Percentiles rank a stretch among this genome's conserved stretches.
These are phyloP conservation scores for Brachionichthys hirsutus DNA, from an alignment of 2,113 vertebrate species.

Conservation along the genomic window DNA sequence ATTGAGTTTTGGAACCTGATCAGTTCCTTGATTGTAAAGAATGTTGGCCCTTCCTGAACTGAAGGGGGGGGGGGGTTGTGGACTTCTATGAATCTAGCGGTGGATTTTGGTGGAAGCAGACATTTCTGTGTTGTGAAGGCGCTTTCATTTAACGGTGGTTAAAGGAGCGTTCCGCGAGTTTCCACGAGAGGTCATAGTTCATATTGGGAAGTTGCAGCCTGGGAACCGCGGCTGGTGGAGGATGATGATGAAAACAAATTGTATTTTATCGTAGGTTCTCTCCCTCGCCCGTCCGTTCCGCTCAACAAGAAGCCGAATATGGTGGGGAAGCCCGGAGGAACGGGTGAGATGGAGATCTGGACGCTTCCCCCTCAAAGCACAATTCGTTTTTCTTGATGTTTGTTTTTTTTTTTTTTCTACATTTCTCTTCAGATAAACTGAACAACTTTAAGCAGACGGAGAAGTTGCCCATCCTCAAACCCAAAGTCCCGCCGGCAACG, in stretches of 20 bases:
- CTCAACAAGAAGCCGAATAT: conserved; percentile 67
- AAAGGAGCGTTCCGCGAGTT: conserved; percentile 48
- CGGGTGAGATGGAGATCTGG: conserved; percentile 31
- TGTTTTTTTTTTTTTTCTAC: not conserved
- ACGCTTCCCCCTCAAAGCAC: not conserved
- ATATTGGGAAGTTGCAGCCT: no score
- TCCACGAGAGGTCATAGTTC: not conserved
- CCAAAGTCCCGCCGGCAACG: conserved; percentile 46
- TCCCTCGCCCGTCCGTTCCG: conserved; percentile 25
- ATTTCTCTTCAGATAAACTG: conserved; percentile 51
- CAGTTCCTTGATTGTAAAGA: conserved; percentile 62
- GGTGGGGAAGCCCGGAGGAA: conserved; percentile 63
- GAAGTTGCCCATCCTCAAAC: conserved; percentile 51
- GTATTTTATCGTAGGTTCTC: conserved; percentile 58
- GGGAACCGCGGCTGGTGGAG: not conserved
- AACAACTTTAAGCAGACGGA: conserved; percentile 53
- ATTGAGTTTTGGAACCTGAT: conserved; percentile 44
- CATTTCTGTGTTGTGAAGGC: not conserved
- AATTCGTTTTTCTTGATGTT: not conserved
- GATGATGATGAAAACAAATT: not conserved
- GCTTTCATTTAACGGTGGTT: not conserved
- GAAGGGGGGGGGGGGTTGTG: conserved; percentile 47
- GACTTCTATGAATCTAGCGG: conserved; percentile 12
- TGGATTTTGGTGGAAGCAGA: not conserved
- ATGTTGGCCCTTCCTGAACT: conserved; percentile 41